phyloP scores from a whole-genome alignment of 2,888 invertebrate genomes.

The Branchipolynoe longqiensis region DNA sequence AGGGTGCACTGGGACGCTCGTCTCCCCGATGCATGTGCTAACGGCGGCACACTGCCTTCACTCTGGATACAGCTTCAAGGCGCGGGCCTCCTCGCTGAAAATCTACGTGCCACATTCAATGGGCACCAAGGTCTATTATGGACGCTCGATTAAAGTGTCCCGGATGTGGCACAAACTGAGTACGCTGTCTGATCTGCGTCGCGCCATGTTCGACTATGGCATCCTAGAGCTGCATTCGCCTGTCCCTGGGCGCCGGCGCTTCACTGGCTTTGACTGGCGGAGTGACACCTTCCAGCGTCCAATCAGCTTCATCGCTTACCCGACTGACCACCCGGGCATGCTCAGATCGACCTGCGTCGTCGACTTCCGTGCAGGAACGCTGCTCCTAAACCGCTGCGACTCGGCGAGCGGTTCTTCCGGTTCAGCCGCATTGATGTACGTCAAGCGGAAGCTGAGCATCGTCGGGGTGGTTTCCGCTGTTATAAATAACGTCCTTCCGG shows the following conservation, averaged over 20 bases:
- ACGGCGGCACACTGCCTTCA: conserved; percentile 80
- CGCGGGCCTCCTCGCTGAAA: conserved; percentile 74
- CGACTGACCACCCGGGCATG: conserved; percentile 65
- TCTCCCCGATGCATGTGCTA: conserved; percentile 75
- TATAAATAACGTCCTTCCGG: conserved; percentile 19
- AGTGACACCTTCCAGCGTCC: conserved; percentile 69
- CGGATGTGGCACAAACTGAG: conserved; percentile 61
- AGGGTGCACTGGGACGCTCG: conserved; percentile 78
- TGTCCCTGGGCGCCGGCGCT: conserved; percentile 72
- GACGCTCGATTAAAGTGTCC: conserved; percentile 71
- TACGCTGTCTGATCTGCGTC: conserved; percentile 64
- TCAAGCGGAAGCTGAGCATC: conserved; percentile 71
- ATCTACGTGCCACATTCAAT: conserved; percentile 73
- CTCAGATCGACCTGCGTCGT: conserved; percentile 73
- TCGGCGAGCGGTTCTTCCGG: conserved; percentile 76
- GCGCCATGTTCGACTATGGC: conserved; percentile 75
- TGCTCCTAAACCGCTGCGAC: conserved; percentile 74
- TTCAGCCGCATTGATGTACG: conserved; percentile 73
- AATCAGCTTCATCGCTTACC: conserved; percentile 74
- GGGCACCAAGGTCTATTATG: conserved; percentile 73
- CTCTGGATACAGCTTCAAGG: conserved; percentile 71
- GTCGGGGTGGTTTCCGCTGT: conserved; percentile 74
- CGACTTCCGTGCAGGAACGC: conserved; percentile 70
- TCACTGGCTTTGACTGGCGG: conserved; percentile 71
- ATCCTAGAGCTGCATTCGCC: conserved; percentile 73